These are phyloP conservation scores for Phanerotoma sp. DNA, from an alignment of 2,888 invertebrate genomes.

Conservation along the genomic window DNA sequence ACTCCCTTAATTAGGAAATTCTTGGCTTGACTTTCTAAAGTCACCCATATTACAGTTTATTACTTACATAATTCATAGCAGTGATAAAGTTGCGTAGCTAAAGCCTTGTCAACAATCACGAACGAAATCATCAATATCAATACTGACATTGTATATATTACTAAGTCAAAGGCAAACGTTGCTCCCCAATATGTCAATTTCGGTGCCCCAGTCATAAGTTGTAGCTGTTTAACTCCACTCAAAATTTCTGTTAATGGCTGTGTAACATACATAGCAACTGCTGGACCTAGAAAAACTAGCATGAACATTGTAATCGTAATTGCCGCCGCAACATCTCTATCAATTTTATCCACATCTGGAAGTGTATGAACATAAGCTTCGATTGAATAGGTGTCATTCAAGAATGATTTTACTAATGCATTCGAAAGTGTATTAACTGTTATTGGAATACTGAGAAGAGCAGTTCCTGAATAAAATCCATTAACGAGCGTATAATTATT, in stretches of 20 bases:
- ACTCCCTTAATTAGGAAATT: no score
- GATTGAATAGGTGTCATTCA: slow-evolving; percentile 41
- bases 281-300: slow-evolving; percentile 41
- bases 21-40: no score
- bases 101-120: slow-evolving; percentile 39
- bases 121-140: slow-evolving; percentile 39
- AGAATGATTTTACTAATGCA: slow-evolving; percentile 47
- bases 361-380: slow-evolving; percentile 41
- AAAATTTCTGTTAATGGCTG: slow-evolving; percentile 67
- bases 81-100: slow-evolving; percentile 43
- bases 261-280: slow-evolving; percentile 61
- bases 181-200: slow-evolving; percentile 66
- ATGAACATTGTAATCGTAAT: slow-evolving; percentile 38
- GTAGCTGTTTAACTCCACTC: slow-evolving; percentile 67
- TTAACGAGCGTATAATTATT: slow-evolving; percentile 42
- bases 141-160: slow-evolving; percentile 41
- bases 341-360: slow-evolving; percentile 32
- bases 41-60: no score
- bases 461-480: slow-evolving; percentile 60
- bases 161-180: slow-evolving; percentile 63
- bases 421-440: slow-evolving; percentile 61
- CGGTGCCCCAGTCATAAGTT: slow-evolving; percentile 68
- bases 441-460: slow-evolving; percentile 62
- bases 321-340: slow-evolving; percentile 22
- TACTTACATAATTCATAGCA: slow-evolving; percentile 57